These are phyloP conservation scores for Drosophila pachea DNA, from an alignment of 1,140 invertebrate genomes.

Conservation along the genomic window DNA sequence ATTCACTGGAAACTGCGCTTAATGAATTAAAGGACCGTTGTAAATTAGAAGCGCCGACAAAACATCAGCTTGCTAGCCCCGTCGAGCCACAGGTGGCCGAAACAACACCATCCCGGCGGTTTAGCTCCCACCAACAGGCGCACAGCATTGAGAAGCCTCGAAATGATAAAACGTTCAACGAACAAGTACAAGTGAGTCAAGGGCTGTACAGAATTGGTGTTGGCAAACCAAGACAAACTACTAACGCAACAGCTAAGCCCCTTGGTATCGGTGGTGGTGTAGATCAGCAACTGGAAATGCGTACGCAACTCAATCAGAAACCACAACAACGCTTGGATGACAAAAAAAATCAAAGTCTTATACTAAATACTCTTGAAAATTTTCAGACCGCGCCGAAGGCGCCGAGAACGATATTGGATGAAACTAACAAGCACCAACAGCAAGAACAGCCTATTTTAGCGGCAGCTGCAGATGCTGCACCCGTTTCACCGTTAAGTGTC, in stretches of 20 bases:
- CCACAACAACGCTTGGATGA: conserved; percentile 36
- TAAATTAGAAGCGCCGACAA: conserved; percentile 54
- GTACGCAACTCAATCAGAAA: conserved; percentile 11
- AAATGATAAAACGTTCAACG: conserved; percentile 71
- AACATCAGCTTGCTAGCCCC: conserved; percentile 55
- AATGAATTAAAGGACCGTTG: conserved; percentile 61
- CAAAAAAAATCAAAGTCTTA: conserved; percentile 68
- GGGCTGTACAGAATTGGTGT: conserved; percentile 73
- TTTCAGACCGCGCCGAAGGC: conserved; percentile 78
- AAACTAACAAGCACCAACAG: conserved; percentile 40
- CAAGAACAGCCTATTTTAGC: conserved; percentile 54
- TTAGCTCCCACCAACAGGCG: conserved; percentile 35
- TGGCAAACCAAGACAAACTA: conserved; percentile 53
- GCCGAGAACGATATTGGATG: conserved; percentile 35
- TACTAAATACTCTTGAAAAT: conserved; percentile 79
- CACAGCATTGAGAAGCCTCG: conserved; percentile 67
- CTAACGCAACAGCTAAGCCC: conserved; percentile 56
- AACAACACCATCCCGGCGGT: conserved; percentile 37
- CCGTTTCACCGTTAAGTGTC: conserved; percentile 59
- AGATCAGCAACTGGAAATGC: conserved; percentile 23
- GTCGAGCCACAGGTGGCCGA: conserved; percentile 17
- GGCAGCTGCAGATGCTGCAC: conserved; percentile 21
- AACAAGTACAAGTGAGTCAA: conserved; percentile 76
- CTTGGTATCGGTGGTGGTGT: conserved; percentile 37
- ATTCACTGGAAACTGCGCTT: conserved; percentile 44